These are phyloP conservation scores for Rhinopomastus cyanomelas DNA, from an alignment of 2,113 vertebrate genomes.

Conservation along the genomic window DNA sequence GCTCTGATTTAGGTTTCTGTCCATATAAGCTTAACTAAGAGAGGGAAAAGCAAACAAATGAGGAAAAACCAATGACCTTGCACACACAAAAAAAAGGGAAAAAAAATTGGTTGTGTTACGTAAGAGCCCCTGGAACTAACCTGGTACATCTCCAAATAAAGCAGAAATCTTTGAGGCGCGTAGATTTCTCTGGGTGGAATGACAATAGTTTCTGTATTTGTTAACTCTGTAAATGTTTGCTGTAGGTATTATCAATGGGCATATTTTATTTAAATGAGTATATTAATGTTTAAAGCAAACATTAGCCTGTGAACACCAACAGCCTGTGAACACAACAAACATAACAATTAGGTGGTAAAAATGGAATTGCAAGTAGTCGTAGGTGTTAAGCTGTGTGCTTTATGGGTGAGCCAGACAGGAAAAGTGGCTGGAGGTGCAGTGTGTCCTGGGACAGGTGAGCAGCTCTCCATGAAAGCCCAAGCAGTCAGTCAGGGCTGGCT, in stretches of 20 bases:
- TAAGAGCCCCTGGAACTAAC: conserved; percentile 22
- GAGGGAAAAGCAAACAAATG: background rate
- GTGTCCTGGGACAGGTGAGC: background rate
- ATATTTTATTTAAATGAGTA: background rate
- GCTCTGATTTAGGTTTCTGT: background rate
- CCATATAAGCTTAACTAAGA: background rate
- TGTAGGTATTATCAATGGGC: background rate
- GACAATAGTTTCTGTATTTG: background rate
- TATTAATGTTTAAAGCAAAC: background rate
- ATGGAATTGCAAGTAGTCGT: background rate
- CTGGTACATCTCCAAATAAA: conserved; percentile 52
- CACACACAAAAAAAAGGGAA: no score
- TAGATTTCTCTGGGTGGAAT: background rate
- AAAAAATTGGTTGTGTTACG: background rate
- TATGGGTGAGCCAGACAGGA: background rate
- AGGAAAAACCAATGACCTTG: accelerated
- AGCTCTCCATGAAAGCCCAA: background rate
- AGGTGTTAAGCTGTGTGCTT: background rate
- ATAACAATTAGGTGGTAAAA: background rate
- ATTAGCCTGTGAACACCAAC: background rate
- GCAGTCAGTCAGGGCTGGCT: background rate
- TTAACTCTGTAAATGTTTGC: conserved; percentile 19
- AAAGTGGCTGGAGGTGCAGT: accelerated
- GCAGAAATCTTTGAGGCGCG: conserved; percentile 7
- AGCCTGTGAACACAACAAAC: background rate